phyloP scores from a whole-genome alignment of 2,113 vertebrate species.

The Ochotona princeps region DNA sequence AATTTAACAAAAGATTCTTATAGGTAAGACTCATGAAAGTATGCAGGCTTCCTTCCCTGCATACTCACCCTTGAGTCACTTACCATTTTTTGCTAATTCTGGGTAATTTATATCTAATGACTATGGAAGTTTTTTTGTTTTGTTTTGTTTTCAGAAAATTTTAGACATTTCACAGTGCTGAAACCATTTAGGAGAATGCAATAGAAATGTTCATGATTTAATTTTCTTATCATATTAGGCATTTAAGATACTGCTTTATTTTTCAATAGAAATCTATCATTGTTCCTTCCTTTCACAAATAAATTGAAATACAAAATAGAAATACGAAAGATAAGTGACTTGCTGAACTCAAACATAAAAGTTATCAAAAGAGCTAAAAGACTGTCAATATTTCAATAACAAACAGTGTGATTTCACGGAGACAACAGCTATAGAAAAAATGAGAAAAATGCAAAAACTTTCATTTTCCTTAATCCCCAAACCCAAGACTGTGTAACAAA shows the following conservation, averaged over 20 bases:
- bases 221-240: neutral
- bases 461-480: neutral
- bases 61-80: neutral
- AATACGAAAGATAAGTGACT: conserved; percentile 55
- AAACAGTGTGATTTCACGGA: conserved; percentile 28
- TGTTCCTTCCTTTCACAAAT: conserved; percentile 41
- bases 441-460: neutral
- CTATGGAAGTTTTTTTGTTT: neutral
- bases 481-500: neutral
- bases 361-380: conserved; percentile 34
- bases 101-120: neutral
- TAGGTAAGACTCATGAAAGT: neutral
- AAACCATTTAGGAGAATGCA: neutral
- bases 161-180: neutral
- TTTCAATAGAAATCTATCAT: conserved; percentile 5
- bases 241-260: conserved; percentile 35
- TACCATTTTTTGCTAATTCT: neutral
- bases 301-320: conserved; percentile 47
- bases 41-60: rapidly evolving
- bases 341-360: conserved; percentile 27
- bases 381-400: conserved; percentile 24
- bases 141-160: conserved; percentile 42
- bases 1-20: neutral
- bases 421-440: conserved; percentile 20
- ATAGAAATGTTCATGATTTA: neutral